These are phyloP conservation scores for Eriocheir sinensis DNA, from an alignment of 1,140 invertebrate genomes.

Conservation along the genomic window DNA sequence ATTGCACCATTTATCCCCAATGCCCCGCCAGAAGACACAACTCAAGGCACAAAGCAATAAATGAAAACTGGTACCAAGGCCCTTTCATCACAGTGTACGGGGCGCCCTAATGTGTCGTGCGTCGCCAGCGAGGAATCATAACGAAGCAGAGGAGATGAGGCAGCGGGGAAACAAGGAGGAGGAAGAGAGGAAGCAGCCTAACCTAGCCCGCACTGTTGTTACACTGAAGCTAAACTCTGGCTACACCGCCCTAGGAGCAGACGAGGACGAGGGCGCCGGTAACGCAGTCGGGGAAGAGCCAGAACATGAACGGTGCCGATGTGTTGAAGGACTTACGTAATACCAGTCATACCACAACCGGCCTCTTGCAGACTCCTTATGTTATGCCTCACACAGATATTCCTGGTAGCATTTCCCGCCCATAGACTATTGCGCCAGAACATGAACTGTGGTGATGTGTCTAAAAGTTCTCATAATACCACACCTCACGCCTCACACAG, in stretches of 20 bases:
- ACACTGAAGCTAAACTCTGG: not conserved
- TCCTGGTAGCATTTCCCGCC: no score
- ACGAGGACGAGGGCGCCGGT: no score
- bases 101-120: not conserved
- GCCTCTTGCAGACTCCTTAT: no score
- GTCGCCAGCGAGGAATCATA: not conserved
- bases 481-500: no score
- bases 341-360: no score
- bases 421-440: no score
- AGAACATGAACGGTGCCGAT: no score
- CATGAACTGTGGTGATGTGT: no score
- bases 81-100: slow-evolving; percentile 65
- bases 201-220: not conserved
- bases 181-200: not conserved
- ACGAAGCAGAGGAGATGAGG: slow-evolving; percentile 46
- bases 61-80: slow-evolving; percentile 46
- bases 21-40: slow-evolving; percentile 55
- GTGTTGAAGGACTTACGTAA: no score
- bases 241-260: not conserved
- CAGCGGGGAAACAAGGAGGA: slow-evolving; percentile 38
- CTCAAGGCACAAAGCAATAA: slow-evolving; percentile 72
- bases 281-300: no score
- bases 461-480: no score
- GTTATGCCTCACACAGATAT: no score
- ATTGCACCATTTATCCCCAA: slow-evolving; percentile 57